phyloP scores from a whole-genome alignment of 2,113 vertebrate species.

The Pheucticus melanocephalus region DNA sequence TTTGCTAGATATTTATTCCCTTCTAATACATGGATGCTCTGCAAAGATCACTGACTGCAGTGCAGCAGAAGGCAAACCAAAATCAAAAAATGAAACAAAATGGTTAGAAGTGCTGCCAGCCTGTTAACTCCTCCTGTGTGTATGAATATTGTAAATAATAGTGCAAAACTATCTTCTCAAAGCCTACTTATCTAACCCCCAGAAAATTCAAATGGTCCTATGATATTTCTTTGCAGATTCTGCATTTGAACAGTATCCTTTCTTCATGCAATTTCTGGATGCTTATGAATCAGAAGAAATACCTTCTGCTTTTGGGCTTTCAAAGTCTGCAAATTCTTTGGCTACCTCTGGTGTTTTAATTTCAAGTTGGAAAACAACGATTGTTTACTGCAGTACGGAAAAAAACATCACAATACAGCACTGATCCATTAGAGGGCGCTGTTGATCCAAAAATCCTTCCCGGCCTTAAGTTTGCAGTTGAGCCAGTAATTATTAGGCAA shows the following conservation, averaged over 20 bases:
- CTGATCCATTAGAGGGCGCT: constrained; percentile 25
- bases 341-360: background rate
- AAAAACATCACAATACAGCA: background rate
- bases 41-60: background rate
- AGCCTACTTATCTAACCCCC: background rate
- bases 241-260: background rate
- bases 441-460: constrained; percentile 10
- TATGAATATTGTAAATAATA: background rate
- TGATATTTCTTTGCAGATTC: background rate
- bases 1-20: background rate
- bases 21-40: background rate
- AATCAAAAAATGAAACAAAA: background rate
- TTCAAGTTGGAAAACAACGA: background rate
- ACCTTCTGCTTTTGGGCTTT: background rate
- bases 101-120: background rate
- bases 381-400: background rate
- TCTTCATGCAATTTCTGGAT: background rate
- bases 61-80: background rate
- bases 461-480: background rate
- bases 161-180: background rate
- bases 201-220: background rate
- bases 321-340: background rate
- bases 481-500: constrained; percentile 14
- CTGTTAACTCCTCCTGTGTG: background rate
- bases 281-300: background rate